Base-by-base conservation (phyloP, 2,888 invertebrate species). In the Dolichopus griseipennis region DNA sequence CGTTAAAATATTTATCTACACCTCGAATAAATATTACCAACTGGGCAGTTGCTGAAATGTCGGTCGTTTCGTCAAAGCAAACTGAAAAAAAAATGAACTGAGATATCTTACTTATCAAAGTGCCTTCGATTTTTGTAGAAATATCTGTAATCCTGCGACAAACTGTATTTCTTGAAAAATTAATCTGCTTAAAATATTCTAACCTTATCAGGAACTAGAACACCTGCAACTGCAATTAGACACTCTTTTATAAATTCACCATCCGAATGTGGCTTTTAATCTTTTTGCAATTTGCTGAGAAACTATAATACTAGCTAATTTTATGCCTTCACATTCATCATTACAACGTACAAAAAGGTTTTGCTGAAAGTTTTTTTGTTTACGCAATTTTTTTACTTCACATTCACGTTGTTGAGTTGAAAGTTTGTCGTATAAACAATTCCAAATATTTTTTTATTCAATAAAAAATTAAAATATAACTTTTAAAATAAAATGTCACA, bases 11-110 rank as follows among this genome's bases (percentile, higher is more conserved):
- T 33, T 34, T 64, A 20, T 64, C n/a, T 5, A 64, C 64, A 37
- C 64, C 64, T 64, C 64, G n/a, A 21, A 65, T 41, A 65, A 65
- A 65, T 27, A 65, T 65, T 20, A 27, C 65, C 22, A 65, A 18
- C 37, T 65, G 64, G 8, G 65, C 65, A 65, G 65, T 65, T 15
- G 22, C 65, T 21, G 27, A 41, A 65, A n/a, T n/a, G n/a, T n/a
- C n/a, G n/a, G n/a, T 64, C 64, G n/a, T n/a, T n/a, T n/a, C n/a
- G n/a, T n/a, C n/a, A n/a, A n/a, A n/a, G n/a, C n/a, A n/a, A n/a
- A n/a, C n/a, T n/a, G n/a, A n/a, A n/a, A n/a, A n/a, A n/a, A n/a
- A n/a, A n/a, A n/a, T n/a, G n/a, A n/a, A n/a, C n/a, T n/a, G n/a
- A n/a, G n/a, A n/a, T n/a, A n/a, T n/a, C n/a, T n/a, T n/a, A n/a